Conservation (phyloP, 2,113 vertebrate species). For the Thalassarche chlororhynchos region DNA sequence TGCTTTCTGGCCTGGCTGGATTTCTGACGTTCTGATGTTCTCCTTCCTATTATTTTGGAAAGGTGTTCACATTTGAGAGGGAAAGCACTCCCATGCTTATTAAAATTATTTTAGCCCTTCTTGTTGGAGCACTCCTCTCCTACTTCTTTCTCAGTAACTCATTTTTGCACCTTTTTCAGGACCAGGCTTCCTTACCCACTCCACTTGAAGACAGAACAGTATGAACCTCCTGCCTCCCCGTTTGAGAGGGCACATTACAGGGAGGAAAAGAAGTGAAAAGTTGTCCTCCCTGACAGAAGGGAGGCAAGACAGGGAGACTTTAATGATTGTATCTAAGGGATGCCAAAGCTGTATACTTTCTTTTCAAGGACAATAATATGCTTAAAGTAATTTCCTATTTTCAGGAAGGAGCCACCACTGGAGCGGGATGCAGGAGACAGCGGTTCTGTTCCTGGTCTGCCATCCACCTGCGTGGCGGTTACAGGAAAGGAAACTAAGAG, state of each 20-base stretch:
- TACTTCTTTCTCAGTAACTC: not conserved
- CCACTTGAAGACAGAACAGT: not conserved
- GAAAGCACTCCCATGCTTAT: not conserved
- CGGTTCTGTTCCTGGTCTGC: not conserved
- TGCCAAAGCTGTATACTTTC: not conserved
- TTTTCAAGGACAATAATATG: not conserved
- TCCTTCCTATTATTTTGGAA: not conserved
- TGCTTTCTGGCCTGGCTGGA: not conserved
- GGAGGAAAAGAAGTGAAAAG: not conserved
- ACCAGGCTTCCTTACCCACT: not conserved
- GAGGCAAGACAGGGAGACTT: not conserved
- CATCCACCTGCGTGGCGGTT: not conserved
- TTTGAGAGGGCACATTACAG: not conserved
- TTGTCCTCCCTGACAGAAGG: not conserved
- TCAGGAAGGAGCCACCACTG: not conserved
- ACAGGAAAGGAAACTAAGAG: not conserved
- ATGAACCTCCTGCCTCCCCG: rapidly evolving
- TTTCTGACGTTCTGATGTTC: not conserved
- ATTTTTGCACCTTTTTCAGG: not conserved
- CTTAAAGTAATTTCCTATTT: not conserved
- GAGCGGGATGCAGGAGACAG: not conserved
- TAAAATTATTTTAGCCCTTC: not conserved
- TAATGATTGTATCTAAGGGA: not conserved
- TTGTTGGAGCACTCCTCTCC: not conserved
- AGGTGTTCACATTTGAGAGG: not conserved